Conservation (phyloP, 2,888 invertebrate species). For the Allolobophora icterica region DNA sequence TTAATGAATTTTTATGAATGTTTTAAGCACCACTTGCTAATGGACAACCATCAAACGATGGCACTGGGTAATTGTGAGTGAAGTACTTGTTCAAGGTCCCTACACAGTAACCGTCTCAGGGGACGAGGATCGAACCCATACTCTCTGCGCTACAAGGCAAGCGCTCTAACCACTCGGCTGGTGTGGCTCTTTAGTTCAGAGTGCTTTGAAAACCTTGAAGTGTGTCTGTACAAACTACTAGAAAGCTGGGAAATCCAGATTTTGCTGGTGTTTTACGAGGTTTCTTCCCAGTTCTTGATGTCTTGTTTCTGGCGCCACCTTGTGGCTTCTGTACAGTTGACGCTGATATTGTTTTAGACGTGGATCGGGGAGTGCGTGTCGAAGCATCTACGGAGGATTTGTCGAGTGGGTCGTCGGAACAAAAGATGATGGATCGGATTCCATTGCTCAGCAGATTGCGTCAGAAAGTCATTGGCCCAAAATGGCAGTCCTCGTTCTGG, state of each 20-base stretch:
- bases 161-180: too few relatives aligned
- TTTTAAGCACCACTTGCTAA: too few relatives aligned
- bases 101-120: too few relatives aligned
- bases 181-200: too few relatives aligned
- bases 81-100: too few relatives aligned
- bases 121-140: too few relatives aligned
- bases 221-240: background rate
- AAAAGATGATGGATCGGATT: conserved; percentile 57
- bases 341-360: conserved; percentile 50
- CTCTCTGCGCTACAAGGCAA: too few relatives aligned
- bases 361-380: conserved; percentile 92
- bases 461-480: conserved; percentile 84
- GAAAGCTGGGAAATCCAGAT: background rate
- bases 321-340: background rate
- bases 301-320: background rate
- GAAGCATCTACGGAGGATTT: conserved; percentile 92
- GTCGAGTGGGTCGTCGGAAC: conserved; percentile 82
- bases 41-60: too few relatives aligned
- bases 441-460: conserved; percentile 69
- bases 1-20: too few relatives aligned
- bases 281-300: too few relatives aligned
- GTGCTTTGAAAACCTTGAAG: too few relatives aligned
- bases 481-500: conserved; percentile 85
- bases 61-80: too few relatives aligned
- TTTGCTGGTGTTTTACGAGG: background rate